Base-by-base conservation (phyloP, 1,140 invertebrate genomes). In the Solenopsis fugax region DNA sequence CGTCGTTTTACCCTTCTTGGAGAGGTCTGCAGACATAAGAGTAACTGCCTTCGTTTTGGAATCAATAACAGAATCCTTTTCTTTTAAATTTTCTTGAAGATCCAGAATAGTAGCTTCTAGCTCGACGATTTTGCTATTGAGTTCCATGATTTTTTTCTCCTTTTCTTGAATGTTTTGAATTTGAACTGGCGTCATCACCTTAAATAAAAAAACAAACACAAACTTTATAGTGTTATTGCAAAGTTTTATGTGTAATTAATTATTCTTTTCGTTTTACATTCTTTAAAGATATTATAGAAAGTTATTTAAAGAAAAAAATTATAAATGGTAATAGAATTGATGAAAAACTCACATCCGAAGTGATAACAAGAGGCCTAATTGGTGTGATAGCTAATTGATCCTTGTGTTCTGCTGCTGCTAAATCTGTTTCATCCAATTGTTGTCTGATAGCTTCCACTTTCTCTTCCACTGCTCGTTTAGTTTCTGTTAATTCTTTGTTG, bases 1-100 rank as follows among this genome's bases (percentile, higher is more conserved):
- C 13, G 97, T 97, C 81, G 96, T 96, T 95, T 97, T 97, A 90
- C 97, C 96, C 94, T 97, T 97, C 93, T 96, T 96, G 88, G 96
- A 97, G 71, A 98, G 95, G 93, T 97, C 97, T 88, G 97, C 97
- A 7, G 97, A 97, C 96, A 98, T 97, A 77, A 98, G 94, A n/a
- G 97, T 96, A 52, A 97, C 96, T 24, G 98, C 98, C 95, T 97
- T 97, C 88, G 97, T 98, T 94, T 98, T 96, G 13, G 98, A 97
- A 94, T 97, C 96, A 92, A 98, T 98, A 62, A 98, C 97, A 91
- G 97, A 97, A 93, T 98, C 97, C 94, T 98, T 98, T 92, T 98
- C 98, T 92, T 97, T 97, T 24, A 98, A 95, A 94, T 97, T 97
- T 94, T 98, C 98, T 95, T 97, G 96, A 76, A 97, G 95, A 94